These are phyloP conservation scores for Gavia stellata DNA, from an alignment of 2,113 vertebrate genomes.

Conservation along the genomic window DNA sequence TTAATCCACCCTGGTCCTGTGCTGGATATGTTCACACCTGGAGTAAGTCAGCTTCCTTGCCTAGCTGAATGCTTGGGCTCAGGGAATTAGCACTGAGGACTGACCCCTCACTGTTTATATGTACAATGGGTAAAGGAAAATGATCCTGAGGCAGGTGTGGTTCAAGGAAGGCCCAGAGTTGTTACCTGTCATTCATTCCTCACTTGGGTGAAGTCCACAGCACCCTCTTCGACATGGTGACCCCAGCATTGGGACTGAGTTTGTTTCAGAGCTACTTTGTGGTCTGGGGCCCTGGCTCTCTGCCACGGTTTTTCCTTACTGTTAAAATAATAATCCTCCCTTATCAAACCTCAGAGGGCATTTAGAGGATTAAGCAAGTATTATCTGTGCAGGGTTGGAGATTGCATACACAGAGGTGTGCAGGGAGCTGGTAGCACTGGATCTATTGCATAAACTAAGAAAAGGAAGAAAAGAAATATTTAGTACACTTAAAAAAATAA, in stretches of 20 bases:
- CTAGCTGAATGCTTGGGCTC: neutral
- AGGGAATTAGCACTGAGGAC: neutral
- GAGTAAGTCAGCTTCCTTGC: neutral
- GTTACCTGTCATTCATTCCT: neutral
- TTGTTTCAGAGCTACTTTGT: neutral
- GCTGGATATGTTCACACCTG: neutral
- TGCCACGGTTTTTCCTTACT: fast-evolving
- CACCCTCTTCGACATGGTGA: neutral
- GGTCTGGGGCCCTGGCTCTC: neutral
- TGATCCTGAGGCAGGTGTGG: neutral
- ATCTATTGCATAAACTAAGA: neutral
- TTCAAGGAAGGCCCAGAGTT: neutral
- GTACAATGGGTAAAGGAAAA: neutral
- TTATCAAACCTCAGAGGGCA: neutral
- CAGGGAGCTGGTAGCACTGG: neutral
- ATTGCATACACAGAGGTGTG: neutral
- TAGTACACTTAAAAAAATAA: neutral
- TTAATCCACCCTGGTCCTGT: neutral
- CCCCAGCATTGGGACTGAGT: fast-evolving
- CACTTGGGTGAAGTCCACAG: neutral
- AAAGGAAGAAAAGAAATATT: neutral
- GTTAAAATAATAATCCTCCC: neutral
- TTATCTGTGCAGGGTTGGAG: neutral
- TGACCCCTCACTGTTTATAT: neutral
- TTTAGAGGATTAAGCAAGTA: neutral